Base-by-base conservation (phyloP, 1,140 invertebrate genomes). In the Cydia fagiglandana region DNA sequence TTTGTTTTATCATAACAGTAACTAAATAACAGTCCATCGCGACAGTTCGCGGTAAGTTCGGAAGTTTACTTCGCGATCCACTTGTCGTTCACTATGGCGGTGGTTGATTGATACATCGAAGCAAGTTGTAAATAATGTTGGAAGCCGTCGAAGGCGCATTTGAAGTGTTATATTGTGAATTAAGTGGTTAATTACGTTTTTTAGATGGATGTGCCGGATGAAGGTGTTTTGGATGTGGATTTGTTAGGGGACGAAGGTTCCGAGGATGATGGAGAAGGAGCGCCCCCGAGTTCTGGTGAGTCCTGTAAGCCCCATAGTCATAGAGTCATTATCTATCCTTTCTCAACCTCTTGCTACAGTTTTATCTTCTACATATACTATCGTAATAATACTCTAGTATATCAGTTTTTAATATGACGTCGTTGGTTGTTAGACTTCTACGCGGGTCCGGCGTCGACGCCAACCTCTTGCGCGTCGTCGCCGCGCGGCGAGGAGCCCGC, bases 401-500 rank as follows among this genome's bases (percentile, higher is more conserved):
- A 7, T 53, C 50, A 30, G 17, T 38, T 34, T 15, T 45, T 64
- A 41, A 68, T 20, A 12, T 61, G 50, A 53, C 34, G 45, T 53
- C 24, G 50, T 76, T 73, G 80, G 64, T 80, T 80, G 73, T 76
- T 45, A 91, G 89, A 92, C 64, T 92, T 92, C 80, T 93, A 91
- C 81, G 76, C 89, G 80, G 94, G 94, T 9, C 92, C 94, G 41
- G 94, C 93, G 17, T 94, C 94, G 28, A 93, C 94, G 73, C 93
- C 94, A 53, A 94, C 94, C 73, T 94, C 94, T 73, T 93, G 91
- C 75, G 92, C 94, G 9, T 94, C 94, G 56, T 94, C 94, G 6
- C 92, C 91, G 6, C 92, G 94, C 20, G 94, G 89, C 45, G 94
- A 94, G 75, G 93, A 94, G 76, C 90, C 93, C 17, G 89, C 93